Conservation (phyloP, 2,888 invertebrate genomes). For the Diaperis boleti region DNA sequence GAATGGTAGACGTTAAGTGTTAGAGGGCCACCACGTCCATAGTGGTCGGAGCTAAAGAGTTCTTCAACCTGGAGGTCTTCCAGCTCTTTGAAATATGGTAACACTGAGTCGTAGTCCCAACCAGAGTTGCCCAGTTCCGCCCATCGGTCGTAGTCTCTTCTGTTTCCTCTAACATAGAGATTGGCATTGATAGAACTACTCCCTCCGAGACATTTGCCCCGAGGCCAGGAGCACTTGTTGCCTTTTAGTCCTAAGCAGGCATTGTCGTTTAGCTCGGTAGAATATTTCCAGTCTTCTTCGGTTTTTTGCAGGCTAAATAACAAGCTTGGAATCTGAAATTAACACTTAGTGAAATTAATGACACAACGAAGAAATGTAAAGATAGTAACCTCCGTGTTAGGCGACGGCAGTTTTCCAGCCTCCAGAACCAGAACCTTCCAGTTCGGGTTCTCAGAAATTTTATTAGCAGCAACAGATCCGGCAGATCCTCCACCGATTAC, state of each 20-base stretch:
- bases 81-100: conserved; percentile 65
- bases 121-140: conserved; percentile 70
- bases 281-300: conserved; percentile 63
- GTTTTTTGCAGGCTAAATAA: conserved; percentile 56
- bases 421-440: conserved; percentile 69
- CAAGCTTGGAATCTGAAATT: conserved; percentile 63
- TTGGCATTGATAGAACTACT: conserved; percentile 74
- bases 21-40: conserved; percentile 67
- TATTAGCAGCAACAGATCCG: conserved; percentile 68
- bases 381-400: conserved; percentile 64
- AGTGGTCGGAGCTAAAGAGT: conserved; percentile 57
- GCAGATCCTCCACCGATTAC: conserved; percentile 69
- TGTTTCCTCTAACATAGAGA: conserved; percentile 75
- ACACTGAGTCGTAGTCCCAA: conserved; percentile 70
- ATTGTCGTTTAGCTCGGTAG: conserved; percentile 65
- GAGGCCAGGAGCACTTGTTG: conserved; percentile 68
- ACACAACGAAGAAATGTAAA: not conserved
- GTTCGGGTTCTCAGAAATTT: conserved; percentile 65
- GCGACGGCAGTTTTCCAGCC: conserved; percentile 68
- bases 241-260: conserved; percentile 61
- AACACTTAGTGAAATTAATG: not conserved
- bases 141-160: conserved; percentile 76
- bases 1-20: conserved; percentile 64
- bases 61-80: conserved; percentile 56
- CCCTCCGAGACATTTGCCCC: conserved; percentile 77